Conservation (phyloP, 1,140 invertebrate species). For the Brachionus sp. region DNA sequence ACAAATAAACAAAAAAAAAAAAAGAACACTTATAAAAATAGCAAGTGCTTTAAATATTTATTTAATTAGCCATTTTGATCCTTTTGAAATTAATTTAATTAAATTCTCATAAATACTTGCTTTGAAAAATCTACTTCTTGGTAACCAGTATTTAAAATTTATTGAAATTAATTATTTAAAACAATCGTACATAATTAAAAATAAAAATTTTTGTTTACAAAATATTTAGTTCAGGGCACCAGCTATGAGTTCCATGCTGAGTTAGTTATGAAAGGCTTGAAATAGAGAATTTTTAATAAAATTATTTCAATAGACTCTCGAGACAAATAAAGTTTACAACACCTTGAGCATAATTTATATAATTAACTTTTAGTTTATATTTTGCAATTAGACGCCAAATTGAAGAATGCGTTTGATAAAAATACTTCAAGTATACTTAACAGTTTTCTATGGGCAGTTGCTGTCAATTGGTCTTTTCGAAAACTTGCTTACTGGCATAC, state of each 20-base stretch:
- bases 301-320: not conserved
- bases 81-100: too few relatives aligned
- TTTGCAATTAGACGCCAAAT: not conserved
- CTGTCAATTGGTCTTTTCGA: slow-evolving; percentile 6
- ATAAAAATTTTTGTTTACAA: too few relatives aligned
- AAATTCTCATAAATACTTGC: too few relatives aligned
- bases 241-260: not conserved
- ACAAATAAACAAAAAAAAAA: too few relatives aligned
- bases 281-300: not conserved
- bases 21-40: too few relatives aligned
- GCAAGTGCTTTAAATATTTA: not conserved
- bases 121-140: too few relatives aligned
- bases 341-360: not conserved
- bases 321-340: not conserved
- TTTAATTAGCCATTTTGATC: too few relatives aligned
- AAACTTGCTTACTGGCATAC: slow-evolving; percentile 18
- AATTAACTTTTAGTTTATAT: not conserved
- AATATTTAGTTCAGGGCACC: not conserved
- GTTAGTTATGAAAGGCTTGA: not conserved
- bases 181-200: too few relatives aligned
- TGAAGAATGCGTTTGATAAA: not conserved
- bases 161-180: too few relatives aligned
- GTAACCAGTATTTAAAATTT: too few relatives aligned
- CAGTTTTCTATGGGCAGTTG: slow-evolving; percentile 1
- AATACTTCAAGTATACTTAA: slow-evolving; percentile 13